Evolutionary conservation across 2,888 invertebrate genomes (phyloP).

Genomic region (Seladonia tumulorum): DNA sequence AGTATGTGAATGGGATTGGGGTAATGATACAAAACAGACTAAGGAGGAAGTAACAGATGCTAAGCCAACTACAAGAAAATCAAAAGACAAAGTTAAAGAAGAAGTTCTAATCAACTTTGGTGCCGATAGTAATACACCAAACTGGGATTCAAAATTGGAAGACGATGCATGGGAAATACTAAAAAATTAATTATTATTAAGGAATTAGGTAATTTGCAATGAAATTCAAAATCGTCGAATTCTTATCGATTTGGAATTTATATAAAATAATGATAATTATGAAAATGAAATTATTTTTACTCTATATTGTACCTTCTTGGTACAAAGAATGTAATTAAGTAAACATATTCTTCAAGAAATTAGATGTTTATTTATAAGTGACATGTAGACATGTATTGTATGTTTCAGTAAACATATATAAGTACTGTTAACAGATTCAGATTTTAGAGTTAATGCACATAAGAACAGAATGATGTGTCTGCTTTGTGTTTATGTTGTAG

Average conservation of each 20-base stretch:
- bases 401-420: constrained; percentile 25
- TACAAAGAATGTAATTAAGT: constrained; percentile 7
- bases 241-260: constrained; percentile 37
- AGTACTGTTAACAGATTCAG: constrained; percentile 16
- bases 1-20: constrained; percentile 77
- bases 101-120: constrained; percentile 79
- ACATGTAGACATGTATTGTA: background rate
- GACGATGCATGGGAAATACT: constrained; percentile 83
- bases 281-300: constrained; percentile 42
- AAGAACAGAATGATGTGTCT: background rate
- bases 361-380: constrained; percentile 1
- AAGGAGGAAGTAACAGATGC: constrained; percentile 66
- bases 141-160: constrained; percentile 80
- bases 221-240: constrained; percentile 34
- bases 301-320: constrained; percentile 9
- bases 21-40: constrained; percentile 66
- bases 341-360: constrained; percentile 1
- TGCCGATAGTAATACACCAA: constrained; percentile 74
- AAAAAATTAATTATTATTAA: constrained; percentile 77
- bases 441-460: constrained; percentile 13
- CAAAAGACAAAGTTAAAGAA: constrained; percentile 70
- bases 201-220: constrained; percentile 56
- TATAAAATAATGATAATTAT: constrained; percentile 39
- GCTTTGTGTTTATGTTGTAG: constrained; percentile 16
- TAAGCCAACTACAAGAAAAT: constrained; percentile 63